phyloP scores from a whole-genome alignment of 2,113 vertebrate genomes.

The Bubalus kerabau region DNA sequence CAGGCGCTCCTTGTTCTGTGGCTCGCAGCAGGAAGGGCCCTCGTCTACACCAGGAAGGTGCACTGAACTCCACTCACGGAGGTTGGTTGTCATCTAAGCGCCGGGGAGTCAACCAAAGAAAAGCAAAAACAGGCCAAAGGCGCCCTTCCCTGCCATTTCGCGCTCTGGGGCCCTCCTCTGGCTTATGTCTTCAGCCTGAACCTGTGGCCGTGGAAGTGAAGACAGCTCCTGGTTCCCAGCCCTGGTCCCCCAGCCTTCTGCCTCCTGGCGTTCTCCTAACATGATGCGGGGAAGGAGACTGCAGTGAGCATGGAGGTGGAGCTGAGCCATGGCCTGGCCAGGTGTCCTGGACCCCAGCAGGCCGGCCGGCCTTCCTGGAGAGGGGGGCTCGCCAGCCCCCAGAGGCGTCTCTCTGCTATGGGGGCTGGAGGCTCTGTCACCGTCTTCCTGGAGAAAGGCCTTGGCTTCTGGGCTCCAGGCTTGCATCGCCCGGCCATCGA shows the following conservation, averaged over 20 bases:
- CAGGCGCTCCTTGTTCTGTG: background rate
- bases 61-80: background rate
- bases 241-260: background rate
- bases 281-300: background rate
- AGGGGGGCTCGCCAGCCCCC: accelerated
- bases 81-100: background rate
- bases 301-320: background rate
- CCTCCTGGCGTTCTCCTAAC: background rate
- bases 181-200: background rate
- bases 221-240: background rate
- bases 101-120: background rate
- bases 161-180: background rate
- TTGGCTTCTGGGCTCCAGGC: background rate
- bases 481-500: background rate
- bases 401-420: background rate
- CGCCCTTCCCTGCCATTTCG: accelerated
- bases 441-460: background rate
- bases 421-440: background rate
- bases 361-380: background rate
- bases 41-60: background rate
- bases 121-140: background rate
- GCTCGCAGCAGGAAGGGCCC: background rate
- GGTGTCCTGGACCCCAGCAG: accelerated
- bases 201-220: background rate
- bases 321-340: accelerated